These are phyloP conservation scores for Lethrus apterus DNA, from an alignment of 1,140 invertebrate species.

Conservation along the genomic window DNA sequence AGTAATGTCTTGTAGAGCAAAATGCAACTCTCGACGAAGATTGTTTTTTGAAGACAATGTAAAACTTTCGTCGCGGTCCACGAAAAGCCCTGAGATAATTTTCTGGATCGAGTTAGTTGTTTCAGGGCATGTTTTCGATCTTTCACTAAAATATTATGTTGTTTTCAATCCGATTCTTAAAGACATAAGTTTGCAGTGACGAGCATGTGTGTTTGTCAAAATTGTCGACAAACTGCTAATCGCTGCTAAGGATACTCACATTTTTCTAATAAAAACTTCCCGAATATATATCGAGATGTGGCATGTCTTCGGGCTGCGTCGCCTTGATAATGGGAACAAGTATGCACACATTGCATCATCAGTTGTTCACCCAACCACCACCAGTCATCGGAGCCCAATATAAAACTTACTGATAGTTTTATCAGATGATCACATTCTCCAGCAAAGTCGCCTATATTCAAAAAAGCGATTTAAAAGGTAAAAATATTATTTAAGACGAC, in stretches of 20 bases:
- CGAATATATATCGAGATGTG: slow-evolving; percentile 47
- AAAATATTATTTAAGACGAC: not conserved
- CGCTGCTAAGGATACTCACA: too few relatives aligned
- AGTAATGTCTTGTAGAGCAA: slow-evolving; percentile 44
- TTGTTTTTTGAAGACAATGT: slow-evolving; percentile 24
- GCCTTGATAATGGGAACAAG: slow-evolving; percentile 39
- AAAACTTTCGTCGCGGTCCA: slow-evolving; percentile 36
- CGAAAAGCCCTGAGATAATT: slow-evolving; percentile 30
- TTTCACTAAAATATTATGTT: slow-evolving; percentile 27
- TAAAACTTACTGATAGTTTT: slow-evolving; percentile 42
- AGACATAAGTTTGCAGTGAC: not conserved
- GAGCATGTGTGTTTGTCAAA: too few relatives aligned
- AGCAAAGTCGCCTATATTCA: slow-evolving; percentile 9
- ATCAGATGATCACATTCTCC: slow-evolving; percentile 42
- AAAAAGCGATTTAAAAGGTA: slow-evolving; percentile 1
- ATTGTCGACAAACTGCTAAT: too few relatives aligned
- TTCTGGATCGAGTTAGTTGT: slow-evolving; percentile 32
- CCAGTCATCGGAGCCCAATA: slow-evolving; percentile 45
- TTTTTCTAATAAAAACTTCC: slow-evolving; percentile 47
- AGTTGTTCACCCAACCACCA: slow-evolving; percentile 53
- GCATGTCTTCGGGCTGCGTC: slow-evolving; percentile 43
- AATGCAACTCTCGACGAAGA: slow-evolving; percentile 45
- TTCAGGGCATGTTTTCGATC: slow-evolving; percentile 31
- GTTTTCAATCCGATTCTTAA: not conserved
- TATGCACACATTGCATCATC: slow-evolving; percentile 42